Conservation (phyloP, 92 coral and sea anemone genomes). For the Nematostella vectensis region DNA sequence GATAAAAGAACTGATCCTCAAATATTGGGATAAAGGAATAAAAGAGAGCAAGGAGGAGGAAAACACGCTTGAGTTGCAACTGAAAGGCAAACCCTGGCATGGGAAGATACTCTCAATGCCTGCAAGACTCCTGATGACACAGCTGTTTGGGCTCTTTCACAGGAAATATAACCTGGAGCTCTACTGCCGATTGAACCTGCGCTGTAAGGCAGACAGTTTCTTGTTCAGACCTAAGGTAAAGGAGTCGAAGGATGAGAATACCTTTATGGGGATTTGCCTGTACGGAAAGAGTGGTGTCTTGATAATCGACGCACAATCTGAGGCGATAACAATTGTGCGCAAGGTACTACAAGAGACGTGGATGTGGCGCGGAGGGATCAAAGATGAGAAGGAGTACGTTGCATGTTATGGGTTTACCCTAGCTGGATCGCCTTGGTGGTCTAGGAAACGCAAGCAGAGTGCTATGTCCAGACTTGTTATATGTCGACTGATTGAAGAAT, state of each 20-base stretch:
- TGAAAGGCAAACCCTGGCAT: constrained; percentile 1
- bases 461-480: background rate
- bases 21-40: background rate
- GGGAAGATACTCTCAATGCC: background rate
- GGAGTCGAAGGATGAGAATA: background rate
- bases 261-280: constrained; percentile 1
- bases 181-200: background rate
- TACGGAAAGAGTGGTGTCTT: background rate
- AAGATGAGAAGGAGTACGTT: constrained; percentile 2
- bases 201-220: background rate
- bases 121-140: background rate
- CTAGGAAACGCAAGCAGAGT: background rate
- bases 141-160: background rate
- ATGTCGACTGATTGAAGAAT: background rate
- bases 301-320: background rate
- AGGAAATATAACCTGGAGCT: background rate
- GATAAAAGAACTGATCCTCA: background rate
- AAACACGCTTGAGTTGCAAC: background rate
- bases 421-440: constrained; percentile 2
- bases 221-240: background rate
- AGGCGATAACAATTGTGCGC: background rate
- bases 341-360: background rate
- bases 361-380: constrained; percentile 1
- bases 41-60: background rate
- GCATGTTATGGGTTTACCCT: background rate